These are phyloP conservation scores for Aphidoletes aphidimyza DNA, from an alignment of 2,888 invertebrate species.

Conservation along the genomic window DNA sequence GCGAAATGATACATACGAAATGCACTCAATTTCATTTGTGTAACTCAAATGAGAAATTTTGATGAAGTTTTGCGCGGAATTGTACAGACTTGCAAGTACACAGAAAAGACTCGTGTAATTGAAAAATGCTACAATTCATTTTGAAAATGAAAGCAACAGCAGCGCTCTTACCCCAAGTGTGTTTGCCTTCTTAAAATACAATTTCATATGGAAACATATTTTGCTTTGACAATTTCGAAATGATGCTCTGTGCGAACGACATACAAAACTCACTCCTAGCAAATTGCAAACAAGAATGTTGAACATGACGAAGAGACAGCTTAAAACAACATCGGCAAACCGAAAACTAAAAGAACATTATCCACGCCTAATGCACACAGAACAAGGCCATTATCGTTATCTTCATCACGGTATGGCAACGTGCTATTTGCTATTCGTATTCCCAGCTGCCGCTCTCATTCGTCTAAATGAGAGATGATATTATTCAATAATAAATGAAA, in stretches of 20 bases:
- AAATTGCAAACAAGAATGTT: too few relatives aligned
- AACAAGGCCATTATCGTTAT: constrained; percentile 40
- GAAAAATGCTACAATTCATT: not conserved
- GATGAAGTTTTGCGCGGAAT: not conserved
- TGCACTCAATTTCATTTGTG: too few relatives aligned
- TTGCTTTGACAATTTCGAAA: not conserved
- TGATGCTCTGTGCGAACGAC: not conserved
- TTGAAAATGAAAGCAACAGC: not conserved
- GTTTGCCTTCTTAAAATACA: not conserved
- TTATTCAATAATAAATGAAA: constrained; percentile 18
- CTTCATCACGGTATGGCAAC: not conserved
- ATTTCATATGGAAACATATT: not conserved
- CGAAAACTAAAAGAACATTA: constrained; percentile 51
- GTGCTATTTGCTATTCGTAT: not conserved
- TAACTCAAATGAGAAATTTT: not conserved
- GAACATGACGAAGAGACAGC: too few relatives aligned
- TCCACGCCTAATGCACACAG: constrained; percentile 28
- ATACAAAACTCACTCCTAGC: not conserved
- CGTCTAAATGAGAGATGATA: not conserved
- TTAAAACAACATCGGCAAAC: constrained; percentile 5
- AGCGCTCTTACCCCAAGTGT: not conserved
- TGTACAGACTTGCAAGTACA: not conserved
- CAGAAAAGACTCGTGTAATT: not conserved
- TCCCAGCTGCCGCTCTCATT: not conserved
- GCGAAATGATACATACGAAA: too few relatives aligned